Conservation (phyloP, 2,888 invertebrate genomes). For the Scaptomyza tumidula region DNA sequence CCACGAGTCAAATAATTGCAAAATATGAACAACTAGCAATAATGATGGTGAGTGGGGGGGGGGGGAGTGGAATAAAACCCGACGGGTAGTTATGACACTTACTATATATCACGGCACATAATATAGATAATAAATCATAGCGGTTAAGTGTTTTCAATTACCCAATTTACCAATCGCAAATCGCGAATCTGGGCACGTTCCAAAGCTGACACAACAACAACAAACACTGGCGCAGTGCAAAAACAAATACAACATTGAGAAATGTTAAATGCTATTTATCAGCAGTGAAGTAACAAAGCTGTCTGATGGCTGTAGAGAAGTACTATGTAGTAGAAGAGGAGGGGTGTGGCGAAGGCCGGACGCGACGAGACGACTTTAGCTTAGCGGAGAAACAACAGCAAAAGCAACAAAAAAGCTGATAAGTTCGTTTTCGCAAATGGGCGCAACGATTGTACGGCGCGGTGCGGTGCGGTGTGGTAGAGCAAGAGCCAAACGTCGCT, state of each 20-base stretch:
- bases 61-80: background rate
- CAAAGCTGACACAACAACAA: slow-evolving; percentile 38
- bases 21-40: background rate
- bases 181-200: slow-evolving; percentile 73
- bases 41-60: background rate
- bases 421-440: slow-evolving; percentile 60
- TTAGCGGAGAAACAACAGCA: slow-evolving; percentile 38
- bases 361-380: slow-evolving; percentile 45
- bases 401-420: slow-evolving; percentile 59
- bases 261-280: slow-evolving; percentile 76
- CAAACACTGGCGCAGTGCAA: slow-evolving; percentile 15
- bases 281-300: slow-evolving; percentile 50
- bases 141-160: slow-evolving; percentile 76
- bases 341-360: slow-evolving; percentile 51
- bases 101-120: slow-evolving; percentile 35
- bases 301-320: slow-evolving; percentile 22
- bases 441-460: slow-evolving; percentile 1
- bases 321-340: background rate
- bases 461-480: no score
- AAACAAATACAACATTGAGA: slow-evolving; percentile 26
- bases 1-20: slow-evolving; percentile 13
- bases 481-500: slow-evolving; percentile 39
- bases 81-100: slow-evolving; percentile 18
- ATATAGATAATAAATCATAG: slow-evolving; percentile 75
- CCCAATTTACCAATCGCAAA: slow-evolving; percentile 80